Base-by-base conservation (phyloP, 2,113 vertebrate genomes). In the Hyla sarda region DNA sequence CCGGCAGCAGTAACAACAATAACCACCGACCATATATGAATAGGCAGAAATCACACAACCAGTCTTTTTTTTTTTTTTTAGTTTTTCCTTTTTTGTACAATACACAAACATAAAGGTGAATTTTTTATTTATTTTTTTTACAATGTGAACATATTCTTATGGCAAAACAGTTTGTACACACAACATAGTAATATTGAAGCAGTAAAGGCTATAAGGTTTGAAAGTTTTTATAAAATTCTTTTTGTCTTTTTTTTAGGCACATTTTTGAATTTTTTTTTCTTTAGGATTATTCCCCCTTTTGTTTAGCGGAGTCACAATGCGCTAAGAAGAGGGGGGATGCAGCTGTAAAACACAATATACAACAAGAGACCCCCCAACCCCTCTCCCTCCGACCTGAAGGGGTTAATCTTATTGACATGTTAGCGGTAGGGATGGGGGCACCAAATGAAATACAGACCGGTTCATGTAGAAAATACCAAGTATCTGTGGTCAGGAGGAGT, bases 1-100 rank as follows among this genome's bases (percentile, higher is more conserved):
- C 94, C 95, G 95, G 96, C 96, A 96, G 96, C 93, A 96, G 94
- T 96, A 96, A 41, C 95, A 96, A 95, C 93, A 96, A 95, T 94
- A 95, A 95, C 94, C 95, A 96, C 94, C 93, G 94, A 93, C 93
- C 92, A 90, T 93, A 95, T 94, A 96, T 93, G 93, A 95, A 95
- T 94, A 96, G 92, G 93, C 92, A 95, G 94, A 97, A 92, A 88
- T 95, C 96, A 97, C 96, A 95, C 94, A 95, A 92, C 94, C 93
- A 93, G 93, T 17, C 41, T 79, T 34, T 17, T 80, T 41, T 41
- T 41, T 41, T 41, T 5, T 41, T 41, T 41, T 41, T 41, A 5
- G 3, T 8, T 8, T 74, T 37, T 72, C 23, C 48, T 82, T 91
- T 94, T 93, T 93, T 93, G 96, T 96, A 96, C 92, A 91, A 91